Base-by-base conservation (phyloP, 1,140 invertebrate species). In the Acyrthosiphon pisum region DNA sequence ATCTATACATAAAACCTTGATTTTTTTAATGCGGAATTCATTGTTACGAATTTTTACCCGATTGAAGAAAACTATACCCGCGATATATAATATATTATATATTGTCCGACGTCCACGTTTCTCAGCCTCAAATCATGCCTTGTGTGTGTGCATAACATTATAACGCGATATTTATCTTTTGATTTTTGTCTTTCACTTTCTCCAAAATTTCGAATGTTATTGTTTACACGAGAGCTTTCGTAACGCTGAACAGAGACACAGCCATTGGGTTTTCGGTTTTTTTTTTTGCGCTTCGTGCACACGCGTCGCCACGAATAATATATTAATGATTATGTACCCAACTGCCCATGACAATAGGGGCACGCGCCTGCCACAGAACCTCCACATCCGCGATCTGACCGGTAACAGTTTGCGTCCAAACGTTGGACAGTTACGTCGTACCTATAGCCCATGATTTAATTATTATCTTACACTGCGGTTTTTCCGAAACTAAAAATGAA, bases 261-360 rank as follows among this genome's bases (percentile, higher is more conserved):
- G 14, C 30, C 44, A 87, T 87, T 2, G 44, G 9, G 26, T 46
- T 46, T 87, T 76, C 60, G 60, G 60, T 76, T 53, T 53, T 68
- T 60, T n/a, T 68, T 87, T 46, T 48, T 30, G 23, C 84, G 23
- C 30, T 46, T 37, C 30, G 44, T 87, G 44, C 84, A 87, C 84
- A 87, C 84, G 84, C 44, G 30, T 44, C 83, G 3, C 6, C 30
- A 26, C 26, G 84, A 87, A 87, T 76, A 76, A 76, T 87, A 48
- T 46, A 20, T 87, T 91, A n/a, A 26, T 44, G 26, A 41, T 46
- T 46, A 86, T 86, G 41, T 44, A 83, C 35, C 84, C 81, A 53
- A 56, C 91, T 37, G 48, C 22, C 91, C 91, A 56, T 93, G 84
- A 93, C 91, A 56, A 93, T 93, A 93, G 91, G 91, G 91, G 91